A percentile compares a stretch with the other conserved stretches of the same genome.
Evolutionary conservation across 1,140 invertebrate species (phyloP).

Genomic region (Meloidogyne floridensis): DNA sequence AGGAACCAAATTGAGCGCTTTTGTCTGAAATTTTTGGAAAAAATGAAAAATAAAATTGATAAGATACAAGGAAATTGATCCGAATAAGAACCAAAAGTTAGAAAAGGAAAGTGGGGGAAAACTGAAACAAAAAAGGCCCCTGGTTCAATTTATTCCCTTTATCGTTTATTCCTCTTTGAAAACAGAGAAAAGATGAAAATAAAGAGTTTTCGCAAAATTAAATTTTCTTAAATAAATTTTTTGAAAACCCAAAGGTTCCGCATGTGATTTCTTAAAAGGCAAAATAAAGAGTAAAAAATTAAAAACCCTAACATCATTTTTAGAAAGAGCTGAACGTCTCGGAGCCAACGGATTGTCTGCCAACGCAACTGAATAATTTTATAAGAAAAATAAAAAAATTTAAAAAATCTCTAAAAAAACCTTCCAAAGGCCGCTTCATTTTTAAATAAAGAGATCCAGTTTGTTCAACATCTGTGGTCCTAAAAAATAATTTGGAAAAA

Average conservation of each 20-base stretch:
- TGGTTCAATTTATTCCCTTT: too few species aligned
- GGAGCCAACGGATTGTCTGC: background rate
- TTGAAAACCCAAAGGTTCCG: too few species aligned
- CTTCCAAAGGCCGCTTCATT: slow-evolving; percentile 13
- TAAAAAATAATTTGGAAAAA: background rate
- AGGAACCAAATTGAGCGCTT: background rate
- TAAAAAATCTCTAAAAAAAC: slow-evolving; percentile 6
- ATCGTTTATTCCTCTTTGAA: too few species aligned
- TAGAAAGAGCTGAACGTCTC: background rate
- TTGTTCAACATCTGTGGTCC: slow-evolving; percentile 19
- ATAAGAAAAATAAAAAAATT: background rate
- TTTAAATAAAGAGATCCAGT: slow-evolving; percentile 19
- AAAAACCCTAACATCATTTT: background rate
- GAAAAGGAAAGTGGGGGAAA: too few species aligned
- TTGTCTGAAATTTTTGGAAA: background rate
- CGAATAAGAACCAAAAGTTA: too few species aligned
- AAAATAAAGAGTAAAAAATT: background rate
- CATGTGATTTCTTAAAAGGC: too few species aligned
- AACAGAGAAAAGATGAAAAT: too few species aligned
- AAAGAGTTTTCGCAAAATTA: too few species aligned
- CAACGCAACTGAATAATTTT: background rate
- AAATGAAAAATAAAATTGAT: too few species aligned
- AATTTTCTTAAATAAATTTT: too few species aligned
- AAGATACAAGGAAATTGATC: too few species aligned
- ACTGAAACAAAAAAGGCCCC: too few species aligned